A percentile compares a stretch with the other conserved stretches of the same genome.
Conservation (phyloP, 2,797 vertebrate species). For the Cryptoblepharus egeriae region DNA sequence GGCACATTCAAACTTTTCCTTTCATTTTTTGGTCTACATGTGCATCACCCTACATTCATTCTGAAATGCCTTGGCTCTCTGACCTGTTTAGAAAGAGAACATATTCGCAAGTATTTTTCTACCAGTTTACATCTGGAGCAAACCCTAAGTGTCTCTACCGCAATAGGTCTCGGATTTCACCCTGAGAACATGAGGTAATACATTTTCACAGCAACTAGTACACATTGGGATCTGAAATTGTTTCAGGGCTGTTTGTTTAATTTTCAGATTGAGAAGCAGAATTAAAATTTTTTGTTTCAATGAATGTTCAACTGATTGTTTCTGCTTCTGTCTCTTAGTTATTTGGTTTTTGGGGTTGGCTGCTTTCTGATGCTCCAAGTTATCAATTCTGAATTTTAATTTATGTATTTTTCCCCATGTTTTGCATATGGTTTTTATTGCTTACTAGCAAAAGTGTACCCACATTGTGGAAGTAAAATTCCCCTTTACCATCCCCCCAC, state of each 20-base stretch:
- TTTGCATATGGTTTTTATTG: background rate
- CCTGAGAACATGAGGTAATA: background rate
- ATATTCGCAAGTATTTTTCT: background rate
- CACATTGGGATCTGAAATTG: background rate
- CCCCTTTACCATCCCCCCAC: too few species aligned
- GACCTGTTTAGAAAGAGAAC: background rate
- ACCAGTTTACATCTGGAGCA: background rate
- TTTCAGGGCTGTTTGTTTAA: background rate
- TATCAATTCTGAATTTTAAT: too few species aligned
- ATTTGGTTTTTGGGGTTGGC: too few species aligned
- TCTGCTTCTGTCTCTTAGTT: too few species aligned
- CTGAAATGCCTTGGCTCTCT: background rate
- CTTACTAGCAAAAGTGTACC: too few species aligned
- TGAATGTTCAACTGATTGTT: too few species aligned
- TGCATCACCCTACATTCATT: background rate
- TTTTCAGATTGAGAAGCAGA: background rate
- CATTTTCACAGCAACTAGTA: background rate
- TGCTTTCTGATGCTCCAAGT: too few species aligned
- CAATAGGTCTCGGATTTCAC: conserved; percentile 4
- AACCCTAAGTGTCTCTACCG: background rate
- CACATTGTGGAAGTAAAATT: too few species aligned
- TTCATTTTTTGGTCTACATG: background rate
- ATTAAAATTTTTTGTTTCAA: too few species aligned
- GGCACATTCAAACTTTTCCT: background rate
- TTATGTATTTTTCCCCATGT: too few species aligned